Evolutionary conservation across 1,140 invertebrate genomes (phyloP).

Genomic region (Teleopsis dalmanni): DNA sequence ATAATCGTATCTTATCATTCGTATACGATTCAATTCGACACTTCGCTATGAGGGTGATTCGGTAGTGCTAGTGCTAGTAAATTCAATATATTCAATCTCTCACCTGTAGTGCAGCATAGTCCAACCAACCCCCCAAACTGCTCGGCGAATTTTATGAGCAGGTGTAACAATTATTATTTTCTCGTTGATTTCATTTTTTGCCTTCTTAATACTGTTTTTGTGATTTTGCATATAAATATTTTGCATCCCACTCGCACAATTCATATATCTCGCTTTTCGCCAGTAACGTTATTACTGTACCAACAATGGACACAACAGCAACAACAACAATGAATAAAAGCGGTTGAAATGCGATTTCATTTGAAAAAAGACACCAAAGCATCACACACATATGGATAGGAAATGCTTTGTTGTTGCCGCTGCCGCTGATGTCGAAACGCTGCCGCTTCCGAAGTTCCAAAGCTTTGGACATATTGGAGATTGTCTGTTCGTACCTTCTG

Average conservation of each 20-base stretch:
- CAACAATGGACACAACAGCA: slow-evolving; percentile 5
- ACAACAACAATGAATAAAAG: background rate
- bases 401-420: background rate
- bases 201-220: background rate
- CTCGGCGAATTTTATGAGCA: slow-evolving; percentile 1
- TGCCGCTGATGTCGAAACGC: slow-evolving; percentile 1
- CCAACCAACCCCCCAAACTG: background rate
- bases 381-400: background rate
- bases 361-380: background rate
- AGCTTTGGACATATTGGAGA: too few species aligned
- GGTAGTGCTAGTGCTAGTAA: background rate
- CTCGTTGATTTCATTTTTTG: slow-evolving; percentile 8
- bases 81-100: too few species aligned
- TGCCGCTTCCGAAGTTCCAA: background rate
- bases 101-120: slow-evolving; percentile 4
- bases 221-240: slow-evolving; percentile 3
- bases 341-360: background rate
- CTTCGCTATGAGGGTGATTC: background rate
- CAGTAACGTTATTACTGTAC: slow-evolving; percentile 6
- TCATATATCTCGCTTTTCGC: too few species aligned
- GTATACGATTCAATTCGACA: too few species aligned
- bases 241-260: background rate
- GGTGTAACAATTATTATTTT: slow-evolving; percentile 13
- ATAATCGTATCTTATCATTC: too few species aligned
- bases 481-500: too few species aligned